A percentile compares a stretch with the other conserved stretches of the same genome.
Conservation (phyloP, 2,797 vertebrate genomes). For the Muraenolepis orangiensis region DNA sequence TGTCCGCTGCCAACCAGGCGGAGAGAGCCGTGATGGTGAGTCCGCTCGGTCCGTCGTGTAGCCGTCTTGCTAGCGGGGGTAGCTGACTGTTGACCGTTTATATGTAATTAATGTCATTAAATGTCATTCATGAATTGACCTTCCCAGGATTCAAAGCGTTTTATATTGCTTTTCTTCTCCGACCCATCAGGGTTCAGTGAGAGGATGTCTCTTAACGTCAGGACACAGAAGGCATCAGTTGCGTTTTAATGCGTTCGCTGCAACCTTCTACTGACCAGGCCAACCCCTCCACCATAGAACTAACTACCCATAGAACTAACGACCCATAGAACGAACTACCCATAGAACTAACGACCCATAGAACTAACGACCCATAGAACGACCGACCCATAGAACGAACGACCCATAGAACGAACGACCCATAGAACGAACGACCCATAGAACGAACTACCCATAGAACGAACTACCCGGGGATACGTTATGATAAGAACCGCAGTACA, state of each 20-base stretch:
- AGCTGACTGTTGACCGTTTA: not conserved
- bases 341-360: too few species aligned
- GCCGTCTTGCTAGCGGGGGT: not conserved
- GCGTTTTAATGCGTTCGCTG: not conserved
- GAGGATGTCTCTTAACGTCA: not conserved
- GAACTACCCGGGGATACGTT: too few species aligned
- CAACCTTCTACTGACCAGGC: not conserved
- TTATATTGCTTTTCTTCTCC: not conserved
- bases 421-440: too few species aligned
- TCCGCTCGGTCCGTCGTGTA: not conserved
- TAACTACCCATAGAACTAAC: not conserved
- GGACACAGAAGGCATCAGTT: not conserved
- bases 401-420: too few species aligned
- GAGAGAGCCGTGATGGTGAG: conserved; percentile 85
- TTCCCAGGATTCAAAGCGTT: not conserved
- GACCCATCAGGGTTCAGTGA: not conserved
- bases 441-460: too few species aligned
- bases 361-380: too few species aligned
- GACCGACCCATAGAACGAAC: too few species aligned
- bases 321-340: too few species aligned
- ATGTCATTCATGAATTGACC: not conserved
- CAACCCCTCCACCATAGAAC: not conserved
- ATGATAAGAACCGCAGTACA: too few species aligned
- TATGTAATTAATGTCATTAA: not conserved
- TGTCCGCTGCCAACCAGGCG: conserved; percentile 79